Percentiles rank a stretch among this genome's conserved stretches.
Evolutionary conservation across 2,888 invertebrate species (phyloP).

Genomic region (Ectemnius cavifrons): DNA sequence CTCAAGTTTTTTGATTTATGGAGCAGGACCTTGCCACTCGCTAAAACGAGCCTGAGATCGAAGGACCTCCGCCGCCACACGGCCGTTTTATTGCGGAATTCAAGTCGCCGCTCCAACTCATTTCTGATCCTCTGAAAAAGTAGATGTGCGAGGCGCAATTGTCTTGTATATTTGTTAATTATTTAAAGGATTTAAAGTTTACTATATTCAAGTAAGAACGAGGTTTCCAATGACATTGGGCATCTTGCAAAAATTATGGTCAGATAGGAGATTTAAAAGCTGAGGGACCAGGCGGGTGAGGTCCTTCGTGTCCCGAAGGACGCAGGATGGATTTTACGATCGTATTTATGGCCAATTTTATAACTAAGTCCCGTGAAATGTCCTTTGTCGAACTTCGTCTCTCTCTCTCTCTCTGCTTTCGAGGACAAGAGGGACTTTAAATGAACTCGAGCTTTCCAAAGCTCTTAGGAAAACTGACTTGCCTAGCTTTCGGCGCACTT

Average conservation of each 20-base stretch:
- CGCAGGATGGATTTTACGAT: conserved; percentile 56
- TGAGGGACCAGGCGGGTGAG: conserved; percentile 22
- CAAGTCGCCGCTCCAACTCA: no score
- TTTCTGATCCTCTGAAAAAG: no score
- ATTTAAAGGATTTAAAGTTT: no score
- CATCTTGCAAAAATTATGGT: conserved; percentile 2
- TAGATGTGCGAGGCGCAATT: no score
- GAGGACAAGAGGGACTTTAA: conserved; percentile 20
- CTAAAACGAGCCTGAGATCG: conserved; percentile 19
- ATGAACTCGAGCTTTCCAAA: conserved; percentile 43
- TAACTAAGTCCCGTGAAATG: conserved; percentile 67
- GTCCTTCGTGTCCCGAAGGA: conserved; percentile 47
- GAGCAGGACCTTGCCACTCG: conserved; percentile 4
- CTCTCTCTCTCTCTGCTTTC: conserved; percentile 27
- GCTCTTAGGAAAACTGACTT: conserved; percentile 7
- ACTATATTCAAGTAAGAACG: no score
- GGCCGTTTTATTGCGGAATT: not conserved
- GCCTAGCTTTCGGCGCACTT: not conserved
- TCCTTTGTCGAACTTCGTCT: conserved; percentile 51
- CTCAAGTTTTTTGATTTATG: conserved; percentile 48
- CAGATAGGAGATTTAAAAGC: conserved; percentile 27
- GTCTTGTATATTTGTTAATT: no score
- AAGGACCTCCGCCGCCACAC: not conserved
- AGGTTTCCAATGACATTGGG: not conserved
- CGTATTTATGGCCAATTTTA: conserved; percentile 63